These are phyloP conservation scores for Saccostrea cuccullata DNA, from an alignment of 1,140 invertebrate genomes.

Conservation along the genomic window DNA sequence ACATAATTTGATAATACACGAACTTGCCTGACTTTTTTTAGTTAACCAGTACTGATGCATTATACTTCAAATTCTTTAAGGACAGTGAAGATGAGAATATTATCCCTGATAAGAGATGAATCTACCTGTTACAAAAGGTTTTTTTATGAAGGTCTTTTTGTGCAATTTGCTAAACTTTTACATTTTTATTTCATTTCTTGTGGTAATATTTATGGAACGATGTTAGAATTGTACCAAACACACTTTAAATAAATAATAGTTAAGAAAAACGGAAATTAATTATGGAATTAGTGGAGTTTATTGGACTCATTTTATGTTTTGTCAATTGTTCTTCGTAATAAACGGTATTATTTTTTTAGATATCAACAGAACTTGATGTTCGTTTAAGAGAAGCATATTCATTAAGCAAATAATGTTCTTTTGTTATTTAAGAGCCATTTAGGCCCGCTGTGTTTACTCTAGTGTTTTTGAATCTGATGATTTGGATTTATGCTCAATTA, in stretches of 20 bases:
- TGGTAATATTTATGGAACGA: too few relatives aligned
- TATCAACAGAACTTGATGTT: slow-evolving; percentile 28
- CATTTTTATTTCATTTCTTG: too few relatives aligned
- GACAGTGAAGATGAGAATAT: too few relatives aligned
- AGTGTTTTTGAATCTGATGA: slow-evolving; percentile 19
- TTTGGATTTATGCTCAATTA: slow-evolving; percentile 36
- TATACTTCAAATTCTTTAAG: too few relatives aligned
- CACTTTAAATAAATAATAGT: slow-evolving; percentile 4
- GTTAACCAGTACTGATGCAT: too few relatives aligned
- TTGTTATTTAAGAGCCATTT: slow-evolving; percentile 21
- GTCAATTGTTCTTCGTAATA: slow-evolving; percentile 18
- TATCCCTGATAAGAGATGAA: too few relatives aligned
- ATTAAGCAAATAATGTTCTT: slow-evolving; percentile 25
- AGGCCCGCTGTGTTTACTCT: background rate
- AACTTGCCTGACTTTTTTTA: background rate
- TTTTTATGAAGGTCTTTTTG: too few relatives aligned
- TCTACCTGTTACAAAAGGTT: too few relatives aligned
- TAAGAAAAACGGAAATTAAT: slow-evolving; percentile 35
- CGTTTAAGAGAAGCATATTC: slow-evolving; percentile 27
- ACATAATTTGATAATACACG: background rate
- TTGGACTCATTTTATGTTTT: background rate
- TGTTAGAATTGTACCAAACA: background rate
- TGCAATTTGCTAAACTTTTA: too few relatives aligned
- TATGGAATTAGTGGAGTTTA: slow-evolving; percentile 12
- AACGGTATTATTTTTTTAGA: slow-evolving; percentile 29